Conservation (phyloP, 2,888 invertebrate genomes). For the Psylliodes chrysocephalus region DNA sequence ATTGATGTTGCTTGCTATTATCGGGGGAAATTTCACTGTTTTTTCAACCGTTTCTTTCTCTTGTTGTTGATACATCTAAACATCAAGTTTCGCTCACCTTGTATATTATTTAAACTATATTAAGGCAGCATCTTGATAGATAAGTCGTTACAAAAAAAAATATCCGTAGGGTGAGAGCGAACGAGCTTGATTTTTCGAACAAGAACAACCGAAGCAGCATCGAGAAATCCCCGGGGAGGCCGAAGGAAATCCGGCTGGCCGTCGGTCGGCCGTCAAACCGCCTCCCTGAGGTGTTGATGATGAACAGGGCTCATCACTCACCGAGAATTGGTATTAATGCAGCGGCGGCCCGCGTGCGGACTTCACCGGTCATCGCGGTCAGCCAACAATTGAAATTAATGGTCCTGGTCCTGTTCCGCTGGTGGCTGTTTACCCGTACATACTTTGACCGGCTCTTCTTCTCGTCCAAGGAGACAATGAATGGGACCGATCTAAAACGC, state of each 20-base stretch:
- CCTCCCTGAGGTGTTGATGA: constrained; percentile 63
- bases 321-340: constrained; percentile 65
- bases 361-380: constrained; percentile 59
- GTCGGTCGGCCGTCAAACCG: constrained; percentile 44
- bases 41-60: too few relatives aligned
- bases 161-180: too few relatives aligned
- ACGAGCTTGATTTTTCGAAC: too few relatives aligned
- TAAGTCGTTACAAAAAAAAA: too few relatives aligned
- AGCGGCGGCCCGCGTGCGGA: constrained; percentile 59
- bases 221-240: constrained; percentile 55
- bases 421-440: too few relatives aligned
- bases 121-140: too few relatives aligned
- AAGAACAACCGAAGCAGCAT: neutral
- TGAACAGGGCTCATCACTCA: constrained; percentile 64
- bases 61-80: too few relatives aligned
- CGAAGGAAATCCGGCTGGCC: constrained; percentile 57
- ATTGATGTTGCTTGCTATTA: too few relatives aligned
- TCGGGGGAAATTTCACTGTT: too few relatives aligned
- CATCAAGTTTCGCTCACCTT: too few relatives aligned
- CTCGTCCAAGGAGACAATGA: constrained; percentile 59
- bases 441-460: constrained; percentile 54
- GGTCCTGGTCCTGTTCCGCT: too few relatives aligned
- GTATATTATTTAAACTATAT: too few relatives aligned
- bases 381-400: constrained; percentile 65
- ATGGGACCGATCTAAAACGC: constrained; percentile 45